phyloP scores from a whole-genome alignment of 2,888 invertebrate species.

The Eristalis intricaria region DNA sequence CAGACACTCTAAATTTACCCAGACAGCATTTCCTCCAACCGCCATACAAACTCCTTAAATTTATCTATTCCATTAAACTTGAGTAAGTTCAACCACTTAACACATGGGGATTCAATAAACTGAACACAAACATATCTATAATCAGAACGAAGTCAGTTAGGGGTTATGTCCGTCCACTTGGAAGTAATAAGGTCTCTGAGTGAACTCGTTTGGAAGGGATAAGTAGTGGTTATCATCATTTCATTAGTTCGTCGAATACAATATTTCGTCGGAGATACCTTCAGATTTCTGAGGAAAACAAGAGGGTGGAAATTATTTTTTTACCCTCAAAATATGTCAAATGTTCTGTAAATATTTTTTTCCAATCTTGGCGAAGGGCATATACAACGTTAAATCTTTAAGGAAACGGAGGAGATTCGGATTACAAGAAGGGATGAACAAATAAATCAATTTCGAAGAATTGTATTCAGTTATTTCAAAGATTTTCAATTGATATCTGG shows the following conservation, averaged over 20 bases:
- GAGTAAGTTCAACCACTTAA: neutral
- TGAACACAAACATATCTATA: neutral
- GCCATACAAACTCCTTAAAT: neutral
- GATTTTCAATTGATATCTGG: too few species aligned
- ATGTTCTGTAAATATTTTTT: neutral
- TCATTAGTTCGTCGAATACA: neutral
- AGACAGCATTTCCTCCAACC: neutral
- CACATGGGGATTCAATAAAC: neutral
- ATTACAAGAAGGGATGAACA: too few species aligned
- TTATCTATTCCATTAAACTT: neutral
- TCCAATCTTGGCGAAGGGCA: neutral
- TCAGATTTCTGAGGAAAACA: neutral
- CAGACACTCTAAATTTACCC: neutral
- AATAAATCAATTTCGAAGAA: too few species aligned
- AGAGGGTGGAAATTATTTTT: neutral
- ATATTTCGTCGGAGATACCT: neutral
- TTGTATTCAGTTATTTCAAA: too few species aligned
- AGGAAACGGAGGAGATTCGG: too few species aligned
- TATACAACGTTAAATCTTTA: too few species aligned
- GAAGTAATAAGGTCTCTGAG: constrained; percentile 1
- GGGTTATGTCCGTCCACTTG: neutral
- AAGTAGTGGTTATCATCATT: neutral
- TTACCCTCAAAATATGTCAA: neutral
- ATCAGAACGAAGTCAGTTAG: neutral
- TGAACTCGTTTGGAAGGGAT: neutral